A percentile compares a stretch with the other conserved stretches of the same genome.
phyloP scores from a whole-genome alignment of 2,113 vertebrate species.

The Chlamydotis undulata region DNA sequence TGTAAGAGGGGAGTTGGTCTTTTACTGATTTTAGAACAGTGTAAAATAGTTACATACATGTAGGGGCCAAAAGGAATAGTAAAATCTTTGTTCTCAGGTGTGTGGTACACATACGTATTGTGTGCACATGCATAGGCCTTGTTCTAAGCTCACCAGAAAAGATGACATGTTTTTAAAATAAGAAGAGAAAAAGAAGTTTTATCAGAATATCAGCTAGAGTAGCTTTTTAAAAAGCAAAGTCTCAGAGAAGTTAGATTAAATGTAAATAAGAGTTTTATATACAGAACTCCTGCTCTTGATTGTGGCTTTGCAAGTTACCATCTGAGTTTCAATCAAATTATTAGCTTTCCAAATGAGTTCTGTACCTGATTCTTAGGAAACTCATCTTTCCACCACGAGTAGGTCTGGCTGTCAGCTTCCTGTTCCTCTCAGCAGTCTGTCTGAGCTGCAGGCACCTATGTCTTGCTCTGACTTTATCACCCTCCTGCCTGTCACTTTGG shows the following conservation, averaged over 20 bases:
- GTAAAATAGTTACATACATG: neutral
- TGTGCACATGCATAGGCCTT: neutral
- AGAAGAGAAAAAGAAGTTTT: neutral
- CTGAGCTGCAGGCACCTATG: neutral
- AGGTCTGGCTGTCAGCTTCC: neutral
- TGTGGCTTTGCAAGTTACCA: neutral
- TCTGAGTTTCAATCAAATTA: neutral
- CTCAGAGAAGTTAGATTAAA: neutral
- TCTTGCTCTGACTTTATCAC: neutral
- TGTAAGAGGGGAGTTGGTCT: neutral
- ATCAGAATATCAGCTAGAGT: neutral
- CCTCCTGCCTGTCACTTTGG: constrained; percentile 14
- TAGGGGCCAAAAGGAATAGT: neutral
- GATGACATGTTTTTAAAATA: neutral
- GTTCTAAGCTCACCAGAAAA: neutral
- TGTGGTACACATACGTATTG: neutral
- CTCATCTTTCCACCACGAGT: neutral
- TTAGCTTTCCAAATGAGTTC: neutral
- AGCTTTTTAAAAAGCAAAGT: neutral
- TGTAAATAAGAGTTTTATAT: neutral
- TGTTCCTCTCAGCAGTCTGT: neutral
- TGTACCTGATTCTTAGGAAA: neutral
- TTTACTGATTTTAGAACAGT: neutral
- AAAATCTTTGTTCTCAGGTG: neutral
- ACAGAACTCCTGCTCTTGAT: neutral